phyloP scores from a whole-genome alignment of 2,888 invertebrate species.

The Girardia tigrina region DNA sequence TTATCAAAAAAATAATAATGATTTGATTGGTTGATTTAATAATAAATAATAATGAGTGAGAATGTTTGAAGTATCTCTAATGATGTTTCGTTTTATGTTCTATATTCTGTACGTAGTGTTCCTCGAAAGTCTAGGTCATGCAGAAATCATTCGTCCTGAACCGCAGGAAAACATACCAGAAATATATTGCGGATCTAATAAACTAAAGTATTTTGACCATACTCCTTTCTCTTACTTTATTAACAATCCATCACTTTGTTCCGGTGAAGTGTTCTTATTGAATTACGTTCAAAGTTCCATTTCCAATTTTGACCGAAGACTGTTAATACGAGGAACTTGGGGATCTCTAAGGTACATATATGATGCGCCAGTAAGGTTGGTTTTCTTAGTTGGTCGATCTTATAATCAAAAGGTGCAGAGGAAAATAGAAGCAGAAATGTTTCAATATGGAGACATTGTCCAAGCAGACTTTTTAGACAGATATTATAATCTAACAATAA shows the following conservation, averaged over 20 bases:
- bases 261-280: slow-evolving; percentile 30
- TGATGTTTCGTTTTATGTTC: no score
- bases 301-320: slow-evolving; percentile 27
- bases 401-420: not conserved
- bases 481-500: slow-evolving; percentile 25
- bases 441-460: slow-evolving; percentile 19
- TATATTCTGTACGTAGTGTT: no score
- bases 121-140: no score
- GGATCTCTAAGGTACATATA: slow-evolving; percentile 30
- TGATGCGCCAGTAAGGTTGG: slow-evolving; percentile 6
- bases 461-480: slow-evolving; percentile 20
- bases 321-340: slow-evolving; percentile 33
- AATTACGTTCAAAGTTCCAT: slow-evolving; percentile 30
- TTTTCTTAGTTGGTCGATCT: slow-evolving; percentile 29
- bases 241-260: slow-evolving; percentile 26
- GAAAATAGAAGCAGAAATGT: not conserved
- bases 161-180: no score
- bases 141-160: no score
- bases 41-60: no score
- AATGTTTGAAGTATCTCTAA: no score
- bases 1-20: no score
- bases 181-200: no score
- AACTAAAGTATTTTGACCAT: no score
- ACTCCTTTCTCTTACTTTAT: slow-evolving; percentile 31
- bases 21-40: no score